A percentile compares a stretch with the other conserved stretches of the same genome.
These are phyloP conservation scores for Mesocricetus auratus DNA, from an alignment of 2,113 vertebrate genomes.

Conservation along the genomic window DNA sequence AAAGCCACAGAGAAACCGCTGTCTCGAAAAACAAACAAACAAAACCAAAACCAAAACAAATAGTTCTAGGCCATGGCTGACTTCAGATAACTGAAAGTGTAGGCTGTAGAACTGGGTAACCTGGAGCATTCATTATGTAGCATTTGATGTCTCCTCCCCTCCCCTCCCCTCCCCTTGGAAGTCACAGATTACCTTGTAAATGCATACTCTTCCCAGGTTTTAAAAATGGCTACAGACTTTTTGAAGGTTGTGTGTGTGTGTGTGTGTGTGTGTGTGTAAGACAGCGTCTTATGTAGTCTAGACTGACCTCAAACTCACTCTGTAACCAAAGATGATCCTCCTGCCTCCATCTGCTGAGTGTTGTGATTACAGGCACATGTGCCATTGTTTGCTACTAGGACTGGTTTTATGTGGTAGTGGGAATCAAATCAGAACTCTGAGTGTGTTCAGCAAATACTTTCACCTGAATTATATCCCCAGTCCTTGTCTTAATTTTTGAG, in stretches of 20 bases:
- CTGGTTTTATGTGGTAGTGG: background rate
- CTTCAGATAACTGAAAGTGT: background rate
- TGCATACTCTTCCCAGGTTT: background rate
- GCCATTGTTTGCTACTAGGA: background rate
- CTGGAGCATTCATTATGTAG: background rate
- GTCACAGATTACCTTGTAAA: constrained; percentile 8
- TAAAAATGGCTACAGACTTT: background rate
- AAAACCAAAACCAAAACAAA: too few relatives aligned
- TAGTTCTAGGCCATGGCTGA: background rate
- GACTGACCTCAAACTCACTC: background rate
- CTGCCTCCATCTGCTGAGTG: background rate
- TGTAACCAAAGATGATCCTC: background rate
- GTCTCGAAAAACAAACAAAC: too few relatives aligned
- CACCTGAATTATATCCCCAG: background rate
- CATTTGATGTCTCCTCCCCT: background rate
- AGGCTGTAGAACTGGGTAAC: background rate
- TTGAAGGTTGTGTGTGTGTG: background rate
- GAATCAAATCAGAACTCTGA: background rate
- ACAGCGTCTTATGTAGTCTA: background rate
- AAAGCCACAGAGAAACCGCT: too few relatives aligned
- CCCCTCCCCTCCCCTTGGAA: background rate
- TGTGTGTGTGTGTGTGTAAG: background rate
- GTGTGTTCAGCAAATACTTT: background rate
- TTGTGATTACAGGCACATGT: background rate
- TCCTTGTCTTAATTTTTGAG: constrained; percentile 45